Evolutionary conservation across 2,797 vertebrate genomes (phyloP).

Genomic region (Rhodeus uyekii): DNA sequence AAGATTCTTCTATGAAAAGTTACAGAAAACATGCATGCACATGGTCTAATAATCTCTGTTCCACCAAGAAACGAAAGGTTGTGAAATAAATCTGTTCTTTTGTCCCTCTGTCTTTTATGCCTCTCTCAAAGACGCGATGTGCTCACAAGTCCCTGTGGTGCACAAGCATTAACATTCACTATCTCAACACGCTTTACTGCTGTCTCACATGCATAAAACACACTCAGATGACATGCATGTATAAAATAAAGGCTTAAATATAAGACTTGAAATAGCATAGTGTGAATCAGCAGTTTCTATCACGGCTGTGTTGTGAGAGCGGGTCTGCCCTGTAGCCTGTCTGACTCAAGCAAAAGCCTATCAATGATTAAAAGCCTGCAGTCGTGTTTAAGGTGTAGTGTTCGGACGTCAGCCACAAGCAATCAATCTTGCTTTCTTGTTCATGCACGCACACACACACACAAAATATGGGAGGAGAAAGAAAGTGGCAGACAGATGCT

Average conservation of each 20-base stretch:
- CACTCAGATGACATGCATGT: constrained; percentile 1
- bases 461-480: constrained; percentile 31
- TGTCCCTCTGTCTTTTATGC: constrained; percentile 65
- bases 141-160: constrained; percentile 61
- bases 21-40: not conserved
- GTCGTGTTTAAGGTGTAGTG: constrained; percentile 60
- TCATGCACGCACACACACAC: not conserved
- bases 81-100: constrained; percentile 52
- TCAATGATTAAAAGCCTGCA: constrained; percentile 76
- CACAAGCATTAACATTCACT: constrained; percentile 40
- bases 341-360: constrained; percentile 61
- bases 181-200: constrained; percentile 2
- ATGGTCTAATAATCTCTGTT: not conserved
- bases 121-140: constrained; percentile 65
- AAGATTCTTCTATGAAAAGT: not conserved
- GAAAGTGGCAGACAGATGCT: constrained; percentile 9
- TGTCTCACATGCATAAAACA: constrained; percentile 23
- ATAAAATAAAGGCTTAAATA: not conserved
- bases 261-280: constrained; percentile 49
- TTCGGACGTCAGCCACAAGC: constrained; percentile 44
- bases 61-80: constrained; percentile 10
- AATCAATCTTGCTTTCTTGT: constrained; percentile 24
- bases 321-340: constrained; percentile 69
- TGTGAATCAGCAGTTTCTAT: constrained; percentile 77
- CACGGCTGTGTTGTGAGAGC: constrained; percentile 52